These are phyloP conservation scores for Nothoprocta pentlandii DNA, from an alignment of 2,113 vertebrate species.

Conservation along the genomic window DNA sequence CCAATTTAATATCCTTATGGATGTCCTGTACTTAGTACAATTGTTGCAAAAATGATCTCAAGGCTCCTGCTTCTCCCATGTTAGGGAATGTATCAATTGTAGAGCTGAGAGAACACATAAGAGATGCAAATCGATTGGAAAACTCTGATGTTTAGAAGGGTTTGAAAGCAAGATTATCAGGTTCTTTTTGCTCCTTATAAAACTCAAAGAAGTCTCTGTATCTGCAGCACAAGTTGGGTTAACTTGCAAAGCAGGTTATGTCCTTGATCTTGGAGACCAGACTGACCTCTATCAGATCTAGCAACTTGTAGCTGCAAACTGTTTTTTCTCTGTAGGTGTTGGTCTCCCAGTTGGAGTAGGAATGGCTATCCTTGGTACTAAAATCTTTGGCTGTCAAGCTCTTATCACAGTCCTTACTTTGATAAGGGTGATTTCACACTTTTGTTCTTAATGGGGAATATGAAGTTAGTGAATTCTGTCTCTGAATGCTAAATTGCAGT, in stretches of 20 bases:
- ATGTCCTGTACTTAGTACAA: background rate
- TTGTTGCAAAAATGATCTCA: background rate
- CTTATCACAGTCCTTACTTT: constrained; percentile 24
- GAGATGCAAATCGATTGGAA: background rate
- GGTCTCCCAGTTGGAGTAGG: background rate
- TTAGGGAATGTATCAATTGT: background rate
- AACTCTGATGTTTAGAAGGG: background rate
- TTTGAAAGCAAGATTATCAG: constrained; percentile 2
- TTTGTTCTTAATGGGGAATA: background rate
- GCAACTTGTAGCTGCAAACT: background rate
- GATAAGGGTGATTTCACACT: background rate
- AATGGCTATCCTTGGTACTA: background rate
- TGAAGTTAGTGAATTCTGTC: background rate
- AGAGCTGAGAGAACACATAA: background rate
- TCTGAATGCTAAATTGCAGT: background rate
- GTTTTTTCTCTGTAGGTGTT: background rate
- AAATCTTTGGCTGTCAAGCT: constrained; percentile 36
- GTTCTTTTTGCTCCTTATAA: background rate
- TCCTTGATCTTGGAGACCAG: background rate
- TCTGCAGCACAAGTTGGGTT: background rate
- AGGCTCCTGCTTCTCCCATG: background rate
- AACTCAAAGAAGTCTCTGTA: background rate
- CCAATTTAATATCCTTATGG: background rate
- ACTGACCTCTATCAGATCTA: constrained; percentile 2
- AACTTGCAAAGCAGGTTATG: constrained; percentile 2